Base-by-base conservation (phyloP, 2,888 invertebrate genomes). In the Noctua comes region DNA sequence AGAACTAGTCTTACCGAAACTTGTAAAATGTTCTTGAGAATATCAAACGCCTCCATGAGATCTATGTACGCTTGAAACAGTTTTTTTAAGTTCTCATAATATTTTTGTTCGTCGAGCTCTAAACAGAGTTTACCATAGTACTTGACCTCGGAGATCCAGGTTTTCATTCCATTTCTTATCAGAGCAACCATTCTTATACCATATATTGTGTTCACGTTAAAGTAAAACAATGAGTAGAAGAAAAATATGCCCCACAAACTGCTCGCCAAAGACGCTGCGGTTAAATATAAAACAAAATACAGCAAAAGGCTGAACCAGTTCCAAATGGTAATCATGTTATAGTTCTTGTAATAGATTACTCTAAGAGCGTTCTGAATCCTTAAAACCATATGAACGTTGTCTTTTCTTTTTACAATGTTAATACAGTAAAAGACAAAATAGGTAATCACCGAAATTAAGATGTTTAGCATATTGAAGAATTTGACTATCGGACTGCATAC, bases 71-170 rank as follows among this genome's bases (percentile, higher is more conserved):
- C 40, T 40, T 71, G 21, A 43, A 54, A 57, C 0, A 71, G 11
- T 11, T 13, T 71, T 40, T 43, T 57, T 21, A 71, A 10, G 0
- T 71, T 71, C 10, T 57, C 40, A 27, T 43, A 40, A 71, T 57
- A 40, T 27, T 13, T 57, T 1, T 57, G n/a, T 11, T 71, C 13
- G n/a, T 43, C 40, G 3, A 27, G 21, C n/a, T 31, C n/a, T 1
- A n/a, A 21, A 21, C n/a, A 7, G 13, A 72, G 31, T 48, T 31
- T 27, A n/a, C 36, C 4, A 51, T 21, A 65, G 21, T 48, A 27
- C n/a, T 73, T 4, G 7, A 79, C 54, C 16, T 79, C 77, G 10
- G 66, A 27, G 1, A 71, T 40, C 79, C 79, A 79, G 4, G 31
- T n/a, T 6, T 31, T 48, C 4, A 70, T 18, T 31, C 64, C 79